Evolutionary conservation across 2,113 vertebrate species (phyloP).

Genomic region (Ophthalmolycus amberensis): DNA sequence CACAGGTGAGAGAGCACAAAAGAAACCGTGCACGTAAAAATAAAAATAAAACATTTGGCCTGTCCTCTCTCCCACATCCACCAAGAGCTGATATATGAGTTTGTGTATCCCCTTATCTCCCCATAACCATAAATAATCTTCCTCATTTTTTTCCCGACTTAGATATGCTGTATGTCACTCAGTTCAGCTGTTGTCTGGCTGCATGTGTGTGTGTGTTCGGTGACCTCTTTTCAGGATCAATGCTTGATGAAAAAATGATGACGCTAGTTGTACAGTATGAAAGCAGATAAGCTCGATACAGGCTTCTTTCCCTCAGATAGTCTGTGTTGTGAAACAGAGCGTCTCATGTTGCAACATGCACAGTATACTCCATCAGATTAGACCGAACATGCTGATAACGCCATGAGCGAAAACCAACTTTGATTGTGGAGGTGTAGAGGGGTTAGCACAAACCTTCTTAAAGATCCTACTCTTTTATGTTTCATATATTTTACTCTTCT

Average conservation of each 20-base stretch:
- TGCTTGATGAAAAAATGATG: conserved; percentile 56
- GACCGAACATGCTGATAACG: conserved; percentile 22
- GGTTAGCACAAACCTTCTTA: background rate
- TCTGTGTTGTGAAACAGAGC: conserved; percentile 46
- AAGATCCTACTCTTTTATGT: conserved; percentile 13
- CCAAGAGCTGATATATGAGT: background rate
- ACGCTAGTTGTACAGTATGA: conserved; percentile 53
- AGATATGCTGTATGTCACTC: conserved; percentile 3
- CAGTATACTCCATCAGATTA: conserved; percentile 49
- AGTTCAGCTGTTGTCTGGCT: conserved; percentile 21
- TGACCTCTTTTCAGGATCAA: conserved; percentile 36
- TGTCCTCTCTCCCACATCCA: background rate
- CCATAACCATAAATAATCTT: background rate
- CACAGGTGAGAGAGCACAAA: conserved; percentile 84
- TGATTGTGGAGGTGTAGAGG: conserved; percentile 17
- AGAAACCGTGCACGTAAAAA: background rate
- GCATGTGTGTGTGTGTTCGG: conserved; percentile 5
- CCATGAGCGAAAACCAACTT: conserved; percentile 8
- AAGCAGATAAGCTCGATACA: conserved; percentile 67
- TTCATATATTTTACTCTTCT: background rate
- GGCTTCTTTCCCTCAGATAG: conserved; percentile 40
- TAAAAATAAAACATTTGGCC: background rate
- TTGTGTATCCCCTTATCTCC: background rate
- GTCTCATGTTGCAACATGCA: conserved; percentile 58
- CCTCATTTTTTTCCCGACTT: background rate